phyloP scores from a whole-genome alignment of 2,797 vertebrate species.

The Rallus crepitans region DNA sequence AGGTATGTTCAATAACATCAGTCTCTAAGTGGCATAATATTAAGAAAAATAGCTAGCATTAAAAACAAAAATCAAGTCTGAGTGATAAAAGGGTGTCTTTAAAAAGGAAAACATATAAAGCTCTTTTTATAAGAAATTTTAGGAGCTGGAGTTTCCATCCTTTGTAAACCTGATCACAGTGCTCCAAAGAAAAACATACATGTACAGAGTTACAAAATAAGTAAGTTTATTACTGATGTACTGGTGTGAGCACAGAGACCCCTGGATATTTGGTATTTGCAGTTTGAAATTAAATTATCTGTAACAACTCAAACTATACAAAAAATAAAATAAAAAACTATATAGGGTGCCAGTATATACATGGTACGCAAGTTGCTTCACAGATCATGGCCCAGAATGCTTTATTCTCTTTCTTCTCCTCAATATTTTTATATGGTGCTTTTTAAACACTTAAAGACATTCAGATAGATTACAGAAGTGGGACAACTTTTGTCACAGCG shows the following conservation, averaged over 20 bases:
- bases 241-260: not conserved
- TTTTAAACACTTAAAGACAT: not conserved
- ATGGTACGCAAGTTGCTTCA: not conserved
- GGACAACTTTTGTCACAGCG: not conserved
- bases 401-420: not conserved
- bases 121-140: not conserved
- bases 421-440: not conserved
- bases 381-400: not conserved
- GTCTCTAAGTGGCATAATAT: not conserved
- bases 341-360: not conserved
- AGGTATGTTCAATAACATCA: not conserved
- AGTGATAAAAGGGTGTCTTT: not conserved
- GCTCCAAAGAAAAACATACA: not conserved
- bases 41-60: not conserved
- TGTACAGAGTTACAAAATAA: not conserved
- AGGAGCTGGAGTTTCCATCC: not conserved
- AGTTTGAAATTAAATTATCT: not conserved
- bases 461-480: not conserved
- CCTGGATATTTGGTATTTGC: not conserved
- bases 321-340: not conserved
- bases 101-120: not conserved
- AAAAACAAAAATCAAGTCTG: not conserved
- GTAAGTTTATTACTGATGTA: not conserved
- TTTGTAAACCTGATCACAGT: not conserved
- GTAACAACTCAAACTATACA: not conserved